These are phyloP conservation scores for Suncus etruscus DNA, from an alignment of 2,113 vertebrate genomes.

Conservation along the genomic window DNA sequence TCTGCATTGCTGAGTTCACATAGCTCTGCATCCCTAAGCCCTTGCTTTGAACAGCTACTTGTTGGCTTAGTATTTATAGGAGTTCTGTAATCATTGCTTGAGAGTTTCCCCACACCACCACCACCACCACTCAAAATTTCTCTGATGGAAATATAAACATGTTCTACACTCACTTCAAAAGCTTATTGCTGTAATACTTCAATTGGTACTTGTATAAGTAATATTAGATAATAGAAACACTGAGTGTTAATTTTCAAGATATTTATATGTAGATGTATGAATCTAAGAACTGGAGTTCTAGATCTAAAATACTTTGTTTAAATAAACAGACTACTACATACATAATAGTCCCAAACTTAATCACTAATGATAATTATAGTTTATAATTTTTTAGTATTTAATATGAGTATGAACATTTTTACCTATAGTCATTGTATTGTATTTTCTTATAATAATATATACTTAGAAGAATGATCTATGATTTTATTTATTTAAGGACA, in stretches of 20 bases:
- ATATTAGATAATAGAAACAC: background rate
- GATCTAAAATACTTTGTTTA: background rate
- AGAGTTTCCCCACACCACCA: no score
- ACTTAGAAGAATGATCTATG: background rate
- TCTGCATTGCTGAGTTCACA: no score
- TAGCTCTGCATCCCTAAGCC: no score
- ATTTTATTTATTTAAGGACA: constrained; percentile 30
- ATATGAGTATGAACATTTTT: background rate
- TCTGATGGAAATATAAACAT: background rate
- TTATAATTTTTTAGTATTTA: no score
- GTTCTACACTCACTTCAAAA: background rate
- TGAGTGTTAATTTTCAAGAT: background rate
- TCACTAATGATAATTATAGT: background rate
- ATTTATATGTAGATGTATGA: background rate
- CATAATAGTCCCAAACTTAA: no score
- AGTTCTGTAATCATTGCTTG: no score
- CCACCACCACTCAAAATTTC: no score
- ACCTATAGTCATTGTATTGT: background rate
- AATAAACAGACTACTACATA: background rate
- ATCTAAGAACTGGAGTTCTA: background rate
- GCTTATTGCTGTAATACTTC: background rate
- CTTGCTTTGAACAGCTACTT: no score
- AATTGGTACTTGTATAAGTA: background rate
- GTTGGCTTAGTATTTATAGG: no score
- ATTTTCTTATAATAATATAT: background rate